Evolutionary conservation across 2,888 invertebrate species (phyloP), one percentile per base, ranked within the genome.

Genomic region (Lasius fuliginosus): DNA sequence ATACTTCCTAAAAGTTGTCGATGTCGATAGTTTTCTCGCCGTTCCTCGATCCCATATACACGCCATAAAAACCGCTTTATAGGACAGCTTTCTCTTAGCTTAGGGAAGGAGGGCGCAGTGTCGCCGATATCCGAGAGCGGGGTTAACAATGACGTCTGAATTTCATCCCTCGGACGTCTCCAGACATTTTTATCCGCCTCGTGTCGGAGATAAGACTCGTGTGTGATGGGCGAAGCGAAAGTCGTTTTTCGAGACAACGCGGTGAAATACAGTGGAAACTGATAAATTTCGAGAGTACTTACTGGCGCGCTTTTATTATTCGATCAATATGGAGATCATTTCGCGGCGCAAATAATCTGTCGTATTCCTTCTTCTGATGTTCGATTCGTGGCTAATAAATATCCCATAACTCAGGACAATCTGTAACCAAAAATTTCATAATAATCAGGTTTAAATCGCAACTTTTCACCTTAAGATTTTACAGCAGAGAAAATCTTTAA

Each of bases 191-290:
- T 81, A 71, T 71, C 73, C 46, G 58, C 46, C 60, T 58, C 58
- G 46, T 36, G 73, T 81, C 60, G 60, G 4, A 81, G 73, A 81
- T 71, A 81, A 71, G 73, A 23, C 56, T 56, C 56, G 49, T 53
- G 40, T 49, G 30, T 56, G 53, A 53, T 15, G 40, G 68, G 33
- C 46, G 73, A 71, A 46, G 73, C 60, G 79, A 60, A 81, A 81
- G 12, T 60, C 60, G 33, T 81, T 81, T 49, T 9, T 46, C 36
- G 12, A 49, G 33, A 62, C 46, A 46, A 27, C 60, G 71, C 5
- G 46, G 46, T 81, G 60, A 71, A 81, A 62, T 71, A 81, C 60
- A 62, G 79, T 81, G 73, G 73, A 81, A 81, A 71, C 71, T 71
- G 60, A 81, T 81, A 81, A 71, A 81, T 71, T 81, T 60, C 73